Conservation (phyloP, 2,113 vertebrate species). For the Eupsittula cactorum region DNA sequence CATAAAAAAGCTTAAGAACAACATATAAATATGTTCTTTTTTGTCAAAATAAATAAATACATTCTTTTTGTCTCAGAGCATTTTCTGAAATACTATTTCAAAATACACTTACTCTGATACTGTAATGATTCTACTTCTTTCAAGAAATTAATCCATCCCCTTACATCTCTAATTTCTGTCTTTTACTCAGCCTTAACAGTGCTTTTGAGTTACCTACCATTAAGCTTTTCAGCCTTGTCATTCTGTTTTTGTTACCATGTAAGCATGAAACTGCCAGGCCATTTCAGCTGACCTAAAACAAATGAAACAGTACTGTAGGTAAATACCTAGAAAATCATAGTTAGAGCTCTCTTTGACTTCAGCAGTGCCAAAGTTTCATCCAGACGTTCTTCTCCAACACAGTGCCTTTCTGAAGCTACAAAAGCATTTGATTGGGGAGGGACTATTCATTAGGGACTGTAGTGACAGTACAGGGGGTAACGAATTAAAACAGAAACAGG, state of each 20-base stretch:
- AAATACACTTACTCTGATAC: not conserved
- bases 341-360: not conserved
- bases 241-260: not conserved
- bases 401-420: not conserved
- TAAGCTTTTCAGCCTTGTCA: not conserved
- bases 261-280: not conserved
- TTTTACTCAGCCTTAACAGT: not conserved
- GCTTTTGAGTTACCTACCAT: not conserved
- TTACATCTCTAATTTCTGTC: not conserved
- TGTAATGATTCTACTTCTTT: not conserved
- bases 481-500: too few species aligned
- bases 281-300: not conserved
- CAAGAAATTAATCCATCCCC: not conserved
- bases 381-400: not conserved
- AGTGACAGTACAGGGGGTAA: too few species aligned
- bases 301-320: not conserved
- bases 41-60: not conserved
- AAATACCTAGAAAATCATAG: not conserved
- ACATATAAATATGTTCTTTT: not conserved
- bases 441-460: too few species aligned
- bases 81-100: not conserved
- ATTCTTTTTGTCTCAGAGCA: not conserved
- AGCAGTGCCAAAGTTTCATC: not conserved
- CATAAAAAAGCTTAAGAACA: not conserved
- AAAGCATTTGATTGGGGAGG: not conserved